A percentile compares a stretch with the other conserved stretches of the same genome.
phyloP scores from a whole-genome alignment of 2,797 vertebrate species.

The Cichlasoma orientale region DNA sequence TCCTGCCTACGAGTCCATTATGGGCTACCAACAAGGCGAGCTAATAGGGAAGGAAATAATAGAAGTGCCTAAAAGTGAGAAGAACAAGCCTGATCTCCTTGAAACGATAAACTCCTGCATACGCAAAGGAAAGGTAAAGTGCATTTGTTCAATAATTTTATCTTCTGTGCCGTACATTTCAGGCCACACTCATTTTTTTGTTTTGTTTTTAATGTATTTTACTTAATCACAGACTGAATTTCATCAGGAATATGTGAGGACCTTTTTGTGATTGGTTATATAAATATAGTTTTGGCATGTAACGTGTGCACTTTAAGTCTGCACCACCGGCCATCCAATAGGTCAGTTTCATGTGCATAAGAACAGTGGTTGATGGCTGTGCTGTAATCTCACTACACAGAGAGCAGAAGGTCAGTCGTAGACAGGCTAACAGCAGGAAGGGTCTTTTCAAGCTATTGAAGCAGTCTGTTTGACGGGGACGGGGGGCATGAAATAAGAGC shows the following conservation, averaged over 20 bases:
- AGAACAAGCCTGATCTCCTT: constrained; percentile 95
- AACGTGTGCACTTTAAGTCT: constrained; percentile 23
- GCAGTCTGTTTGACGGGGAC: constrained; percentile 45
- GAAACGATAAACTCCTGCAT: constrained; percentile 96
- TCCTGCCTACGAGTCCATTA: constrained; percentile 93
- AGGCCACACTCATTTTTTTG: not conserved
- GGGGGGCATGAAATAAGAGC: constrained; percentile 71
- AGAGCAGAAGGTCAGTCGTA: constrained; percentile 78
- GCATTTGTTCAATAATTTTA: constrained; percentile 5
- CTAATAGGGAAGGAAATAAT: constrained; percentile 94
- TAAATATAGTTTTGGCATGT: constrained; percentile 1
- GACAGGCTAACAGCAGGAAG: constrained; percentile 71
- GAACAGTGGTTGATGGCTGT: constrained; percentile 51
- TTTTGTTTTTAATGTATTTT: not conserved
- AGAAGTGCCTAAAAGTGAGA: constrained; percentile 97
- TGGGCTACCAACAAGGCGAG: constrained; percentile 96
- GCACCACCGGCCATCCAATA: constrained; percentile 27
- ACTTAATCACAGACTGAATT: not conserved
- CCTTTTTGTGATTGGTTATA: not conserved
- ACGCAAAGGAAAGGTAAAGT: constrained; percentile 93
- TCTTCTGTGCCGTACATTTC: not conserved
- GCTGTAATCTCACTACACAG: constrained; percentile 77
- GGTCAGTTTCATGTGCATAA: constrained; percentile 71
- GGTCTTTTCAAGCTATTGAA: constrained; percentile 69
- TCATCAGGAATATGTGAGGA: not conserved